Percentiles rank a stretch among this genome's conserved stretches.
phyloP scores from a whole-genome alignment of 2,113 vertebrate genomes.

The Micromys minutus region DNA sequence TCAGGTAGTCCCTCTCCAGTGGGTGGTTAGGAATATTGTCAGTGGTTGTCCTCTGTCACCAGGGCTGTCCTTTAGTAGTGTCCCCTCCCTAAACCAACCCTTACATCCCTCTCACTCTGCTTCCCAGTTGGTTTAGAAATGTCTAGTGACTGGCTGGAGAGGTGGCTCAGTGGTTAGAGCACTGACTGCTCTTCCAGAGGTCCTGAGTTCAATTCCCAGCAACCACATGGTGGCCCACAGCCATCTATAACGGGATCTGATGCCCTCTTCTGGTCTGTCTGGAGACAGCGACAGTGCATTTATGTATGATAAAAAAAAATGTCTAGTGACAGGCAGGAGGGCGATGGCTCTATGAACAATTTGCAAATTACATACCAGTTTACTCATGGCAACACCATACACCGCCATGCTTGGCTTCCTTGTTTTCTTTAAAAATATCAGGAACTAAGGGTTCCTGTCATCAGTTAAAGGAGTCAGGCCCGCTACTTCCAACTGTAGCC shows the following conservation, averaged over 20 bases:
- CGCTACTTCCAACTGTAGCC: background rate
- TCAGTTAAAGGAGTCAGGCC: background rate
- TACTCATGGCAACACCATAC: background rate
- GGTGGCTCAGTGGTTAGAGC: too few relatives aligned
- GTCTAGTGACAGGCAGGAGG: background rate
- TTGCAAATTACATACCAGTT: background rate
- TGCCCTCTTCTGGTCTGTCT: too few relatives aligned
- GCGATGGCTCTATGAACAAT: background rate
- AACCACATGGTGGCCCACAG: too few relatives aligned
- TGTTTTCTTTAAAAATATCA: conserved; percentile 45
- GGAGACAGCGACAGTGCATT: too few relatives aligned
- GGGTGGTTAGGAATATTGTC: background rate
- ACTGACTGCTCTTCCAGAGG: too few relatives aligned
- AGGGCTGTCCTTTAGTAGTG: background rate
- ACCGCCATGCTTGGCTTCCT: background rate
- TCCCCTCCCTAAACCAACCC: background rate
- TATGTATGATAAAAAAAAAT: too few relatives aligned
- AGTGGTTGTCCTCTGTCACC: background rate
- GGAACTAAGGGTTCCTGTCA: conserved; percentile 16
- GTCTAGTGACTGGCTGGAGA: background rate
- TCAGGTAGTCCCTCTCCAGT: background rate
- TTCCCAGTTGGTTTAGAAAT: background rate
- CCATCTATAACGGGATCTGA: too few relatives aligned
- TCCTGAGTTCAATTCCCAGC: too few relatives aligned
- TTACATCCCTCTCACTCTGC: background rate